Percentiles rank a stretch among this genome's conserved stretches.
Evolutionary conservation across 1,140 invertebrate genomes (phyloP).

Genomic region (Lutraria rhynchaena): DNA sequence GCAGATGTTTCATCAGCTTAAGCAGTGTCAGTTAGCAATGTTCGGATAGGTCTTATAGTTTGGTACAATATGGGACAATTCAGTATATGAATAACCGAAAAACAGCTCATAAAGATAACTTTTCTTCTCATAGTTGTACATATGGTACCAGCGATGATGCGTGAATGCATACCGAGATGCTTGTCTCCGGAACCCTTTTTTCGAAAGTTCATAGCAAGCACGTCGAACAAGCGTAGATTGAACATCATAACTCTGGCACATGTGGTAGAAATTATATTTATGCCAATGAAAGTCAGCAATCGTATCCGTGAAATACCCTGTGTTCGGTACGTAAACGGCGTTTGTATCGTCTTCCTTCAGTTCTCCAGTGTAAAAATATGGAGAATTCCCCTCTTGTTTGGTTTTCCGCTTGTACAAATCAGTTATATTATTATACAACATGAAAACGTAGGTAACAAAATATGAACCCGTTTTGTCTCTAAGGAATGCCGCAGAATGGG

Average conservation of each 20-base stretch:
- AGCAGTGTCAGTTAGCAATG: too few relatives aligned
- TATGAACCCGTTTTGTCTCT: constrained; percentile 6
- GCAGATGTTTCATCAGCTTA: too few relatives aligned
- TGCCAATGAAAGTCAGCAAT: too few relatives aligned
- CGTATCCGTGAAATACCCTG: constrained; percentile 16
- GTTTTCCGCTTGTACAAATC: constrained; percentile 23
- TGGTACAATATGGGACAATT: too few relatives aligned
- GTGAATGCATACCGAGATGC: constrained; percentile 8
- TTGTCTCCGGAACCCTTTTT: background rate
- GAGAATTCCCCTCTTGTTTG: constrained; percentile 2
- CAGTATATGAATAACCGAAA: too few relatives aligned
- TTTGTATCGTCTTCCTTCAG: background rate
- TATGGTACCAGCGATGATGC: constrained; percentile 14
- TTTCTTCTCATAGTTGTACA: too few relatives aligned
- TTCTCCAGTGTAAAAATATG: constrained; percentile 46
- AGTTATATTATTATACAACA: constrained; percentile 29
- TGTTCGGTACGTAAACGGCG: constrained; percentile 30
- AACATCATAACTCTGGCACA: background rate
- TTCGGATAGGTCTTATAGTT: too few relatives aligned
- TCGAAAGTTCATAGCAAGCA: background rate
- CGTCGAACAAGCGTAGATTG: too few relatives aligned
- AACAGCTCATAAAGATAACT: too few relatives aligned
- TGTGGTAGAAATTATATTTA: background rate
- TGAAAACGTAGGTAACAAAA: background rate
- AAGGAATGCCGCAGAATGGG: constrained; percentile 66